These are phyloP conservation scores for Paragorgia papillata DNA, from an alignment of 92 coral and sea anemone species.

Conservation along the genomic window DNA sequence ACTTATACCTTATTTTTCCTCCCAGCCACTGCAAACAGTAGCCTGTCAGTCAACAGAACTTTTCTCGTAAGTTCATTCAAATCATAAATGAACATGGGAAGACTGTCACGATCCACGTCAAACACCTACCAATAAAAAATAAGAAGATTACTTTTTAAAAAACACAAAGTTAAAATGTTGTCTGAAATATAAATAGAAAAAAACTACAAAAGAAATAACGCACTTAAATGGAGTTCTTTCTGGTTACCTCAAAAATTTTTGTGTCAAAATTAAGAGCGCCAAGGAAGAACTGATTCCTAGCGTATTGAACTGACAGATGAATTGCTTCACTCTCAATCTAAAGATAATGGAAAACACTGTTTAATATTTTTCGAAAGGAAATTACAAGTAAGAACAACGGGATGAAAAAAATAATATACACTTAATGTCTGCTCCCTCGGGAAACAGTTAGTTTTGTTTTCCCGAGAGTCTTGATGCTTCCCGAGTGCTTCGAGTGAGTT, in stretches of 20 bases:
- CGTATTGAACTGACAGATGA: slow-evolving; percentile 89
- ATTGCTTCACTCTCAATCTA: slow-evolving; percentile 70
- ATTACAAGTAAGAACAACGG: no score
- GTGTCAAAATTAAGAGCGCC: slow-evolving; percentile 75
- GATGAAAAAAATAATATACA: no score
- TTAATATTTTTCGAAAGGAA: neutral
- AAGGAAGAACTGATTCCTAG: slow-evolving; percentile 91
- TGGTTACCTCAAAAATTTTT: slow-evolving; percentile 76
- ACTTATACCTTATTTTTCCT: slow-evolving; percentile 69
- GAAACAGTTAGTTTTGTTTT: no score
- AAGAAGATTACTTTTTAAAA: neutral
- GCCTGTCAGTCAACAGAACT: slow-evolving; percentile 79
- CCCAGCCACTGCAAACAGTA: slow-evolving; percentile 77
- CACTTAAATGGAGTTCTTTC: no score
- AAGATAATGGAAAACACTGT: neutral
- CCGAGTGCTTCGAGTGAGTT: no score
- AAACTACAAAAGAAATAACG: no score
- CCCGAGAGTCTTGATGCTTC: no score
- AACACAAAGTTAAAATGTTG: neutral
- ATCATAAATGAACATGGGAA: slow-evolving; percentile 95
- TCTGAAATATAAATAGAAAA: neutral
- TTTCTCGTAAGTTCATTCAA: slow-evolving; percentile 74
- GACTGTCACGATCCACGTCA: slow-evolving; percentile 85
- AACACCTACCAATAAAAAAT: slow-evolving; percentile 61
- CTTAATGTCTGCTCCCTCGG: no score